Base-by-base conservation (phyloP, 2,888 invertebrate species). In the Cenopis cana region DNA sequence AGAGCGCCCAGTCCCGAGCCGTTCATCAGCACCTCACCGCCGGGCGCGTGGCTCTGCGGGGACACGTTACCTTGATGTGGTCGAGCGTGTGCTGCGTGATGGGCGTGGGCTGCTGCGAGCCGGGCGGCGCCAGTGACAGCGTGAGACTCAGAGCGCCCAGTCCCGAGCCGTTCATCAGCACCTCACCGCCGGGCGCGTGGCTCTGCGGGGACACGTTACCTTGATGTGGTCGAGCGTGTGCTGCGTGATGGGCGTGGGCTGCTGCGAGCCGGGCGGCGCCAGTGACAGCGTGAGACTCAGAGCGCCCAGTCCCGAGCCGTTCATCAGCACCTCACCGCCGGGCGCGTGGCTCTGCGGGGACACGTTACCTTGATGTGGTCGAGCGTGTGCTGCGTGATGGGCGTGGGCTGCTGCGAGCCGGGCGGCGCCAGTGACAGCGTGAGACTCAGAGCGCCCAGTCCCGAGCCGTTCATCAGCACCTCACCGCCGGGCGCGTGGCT, bases 141-240 rank as follows among this genome's bases (percentile, higher is more conserved):
- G 96, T 95, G 85, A 97, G 94, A 88, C 96, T 96, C 74, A 97
- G 94, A 77, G 96, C 94, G 77, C 93, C 94, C 69, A 95, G 91
- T 68, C 94, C 94, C 68, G 80, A 88, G 46, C 96, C 96, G 89
- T 96, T 96, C 84, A 96, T 95, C 79, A 97, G 93, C 84, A 95
- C 86, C 78, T 78, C 69, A 80, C 90, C 95, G 94, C 88, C 87
- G 70, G 91, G 83, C 4, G 77, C 87, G 86, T 90, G 90, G 72
- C 78, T 78, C 91, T 91, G 86, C 17, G 75, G 64, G 0, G 5
- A 46, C n/a, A 24, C 4, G 55, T n/a, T n/a, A n/a, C n/a, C n/a
- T n/a, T n/a, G n/a, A n/a, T 97, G 85, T 97, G 97, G 88, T 98
- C 98, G 79, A 98, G 94, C 82, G 98, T 94, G 90, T 98, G 97